Evolutionary conservation across 2,797 vertebrate genomes (phyloP).

Genomic region (Neosalanx taihuensis): DNA sequence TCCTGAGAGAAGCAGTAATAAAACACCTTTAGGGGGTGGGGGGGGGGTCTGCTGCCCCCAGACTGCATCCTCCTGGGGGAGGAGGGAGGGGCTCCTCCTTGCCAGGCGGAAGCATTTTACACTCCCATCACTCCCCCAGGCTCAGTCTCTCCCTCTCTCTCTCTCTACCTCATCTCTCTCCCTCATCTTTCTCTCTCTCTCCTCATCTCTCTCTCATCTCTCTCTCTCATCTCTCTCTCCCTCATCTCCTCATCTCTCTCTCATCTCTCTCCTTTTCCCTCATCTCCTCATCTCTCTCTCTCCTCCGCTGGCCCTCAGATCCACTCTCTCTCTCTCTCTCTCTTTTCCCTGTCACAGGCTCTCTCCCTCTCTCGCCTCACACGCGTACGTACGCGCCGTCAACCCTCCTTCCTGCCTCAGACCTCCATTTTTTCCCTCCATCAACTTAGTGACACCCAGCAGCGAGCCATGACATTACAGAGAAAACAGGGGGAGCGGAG

Average conservation of each 20-base stretch:
- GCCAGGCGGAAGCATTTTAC: conserved; percentile 61
- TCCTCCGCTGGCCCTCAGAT: background rate
- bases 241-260: background rate
- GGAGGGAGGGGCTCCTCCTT: conserved; percentile 49
- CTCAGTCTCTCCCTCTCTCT: conserved; percentile 47
- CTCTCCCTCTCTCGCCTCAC: background rate
- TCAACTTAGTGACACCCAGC: conserved; percentile 75
- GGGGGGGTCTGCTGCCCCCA: conserved; percentile 55
- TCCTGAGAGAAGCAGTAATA: conserved; percentile 55
- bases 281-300: background rate
- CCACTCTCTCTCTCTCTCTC: conserved; percentile 5
- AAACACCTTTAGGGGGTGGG: conserved; percentile 55
- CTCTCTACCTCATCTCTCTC: background rate
- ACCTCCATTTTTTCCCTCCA: conserved; percentile 72
- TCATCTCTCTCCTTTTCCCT: background rate
- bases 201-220: background rate
- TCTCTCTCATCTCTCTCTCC: background rate
- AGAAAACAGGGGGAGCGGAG: conserved; percentile 57
- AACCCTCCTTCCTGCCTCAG: conserved; percentile 53
- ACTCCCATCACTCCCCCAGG: conserved; percentile 53
- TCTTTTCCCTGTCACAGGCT: no score
- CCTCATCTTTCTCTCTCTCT: background rate
- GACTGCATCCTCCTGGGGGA: conserved; percentile 42
- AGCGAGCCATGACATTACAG: conserved; percentile 76
- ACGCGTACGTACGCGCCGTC: conserved; percentile 45